Evolutionary conservation across 64 coral and sea anemone species (phyloP).

Genomic region (Pachyseris speciosa): DNA sequence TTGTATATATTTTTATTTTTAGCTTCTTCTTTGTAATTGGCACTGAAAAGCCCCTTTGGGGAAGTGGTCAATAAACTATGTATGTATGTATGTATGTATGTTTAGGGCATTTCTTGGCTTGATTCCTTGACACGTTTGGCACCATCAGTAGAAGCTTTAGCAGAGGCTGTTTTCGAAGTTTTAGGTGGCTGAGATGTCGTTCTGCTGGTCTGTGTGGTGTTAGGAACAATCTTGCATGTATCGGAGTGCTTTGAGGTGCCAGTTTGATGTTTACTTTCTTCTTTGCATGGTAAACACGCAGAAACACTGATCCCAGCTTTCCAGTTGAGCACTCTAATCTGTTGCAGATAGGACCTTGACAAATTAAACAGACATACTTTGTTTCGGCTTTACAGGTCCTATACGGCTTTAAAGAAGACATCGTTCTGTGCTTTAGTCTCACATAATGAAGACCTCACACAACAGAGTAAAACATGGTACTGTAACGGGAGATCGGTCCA

Average conservation of each 20-base stretch:
- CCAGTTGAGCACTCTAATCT: conserved; percentile 64
- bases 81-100: too few relatives aligned
- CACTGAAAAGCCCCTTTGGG: too few relatives aligned
- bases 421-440: conserved; percentile 16
- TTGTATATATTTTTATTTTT: too few relatives aligned
- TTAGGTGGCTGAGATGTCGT: background rate
- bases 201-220: background rate
- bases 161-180: background rate
- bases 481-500: background rate
- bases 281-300: conserved; percentile 49
- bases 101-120: background rate
- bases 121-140: conserved; percentile 3
- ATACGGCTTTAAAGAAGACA: conserved; percentile 55
- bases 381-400: conserved; percentile 55
- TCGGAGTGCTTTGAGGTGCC: background rate
- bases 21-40: too few relatives aligned
- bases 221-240: background rate
- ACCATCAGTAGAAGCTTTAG: background rate
- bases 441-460: background rate
- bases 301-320: conserved; percentile 52
- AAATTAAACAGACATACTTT: conserved; percentile 74
- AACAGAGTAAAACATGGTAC: background rate
- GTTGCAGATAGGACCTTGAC: conserved; percentile 44
- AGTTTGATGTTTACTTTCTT: conserved; percentile 19
- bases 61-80: too few relatives aligned